Base-by-base conservation (phyloP, 2,888 invertebrate genomes). In the Spilosoma lubricipeda region DNA sequence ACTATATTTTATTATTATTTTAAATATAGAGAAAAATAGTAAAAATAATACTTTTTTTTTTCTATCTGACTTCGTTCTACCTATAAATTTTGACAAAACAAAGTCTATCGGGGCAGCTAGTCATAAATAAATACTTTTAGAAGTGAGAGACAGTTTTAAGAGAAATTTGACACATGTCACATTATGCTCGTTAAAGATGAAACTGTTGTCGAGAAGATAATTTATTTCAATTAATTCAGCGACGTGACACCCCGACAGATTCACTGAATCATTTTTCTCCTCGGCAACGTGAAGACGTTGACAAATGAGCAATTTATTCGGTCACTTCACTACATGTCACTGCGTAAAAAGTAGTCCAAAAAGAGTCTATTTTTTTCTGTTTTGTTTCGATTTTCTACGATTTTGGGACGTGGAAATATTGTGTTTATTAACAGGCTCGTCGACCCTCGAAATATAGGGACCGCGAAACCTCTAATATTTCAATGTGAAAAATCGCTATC, bases 141-240 rank as follows among this genome's bases (percentile, higher is more conserved):
- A 63, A 63, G 18, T 30, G 63, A 7, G 15, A 30, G 8, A 30
- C 30, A 63, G 15, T 30, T 63, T 59, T 27, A 30, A 63, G 48
- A 13, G 27, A 48, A 67, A 48, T 33, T 86, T 86, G 87, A 89
- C 89, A 86, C 85, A 86, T 88, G 87, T 90, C 90, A 88, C 87
- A 91, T 92, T 89, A 87, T 87, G 87, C 82, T 80, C 81, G 80
- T 80, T 86, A 79, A 80, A 90, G 90, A 92, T 92, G 89, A 90
- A 90, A 91, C 89, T 89, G 91, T 92, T 91, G 92, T 90, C 89
- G 90, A 84, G 85, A 81, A 88, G 86, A 91, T 93, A 93, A 94
- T 94, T 94, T 93, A 93, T 94, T 93, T 93, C 94, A 94, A 94
- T 94, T 94, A 94, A 93, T 93, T 92, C 91, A 90, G 90, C 89